Base-by-base conservation (phyloP, 2,113 vertebrate genomes). In the Catagonus wagneri region DNA sequence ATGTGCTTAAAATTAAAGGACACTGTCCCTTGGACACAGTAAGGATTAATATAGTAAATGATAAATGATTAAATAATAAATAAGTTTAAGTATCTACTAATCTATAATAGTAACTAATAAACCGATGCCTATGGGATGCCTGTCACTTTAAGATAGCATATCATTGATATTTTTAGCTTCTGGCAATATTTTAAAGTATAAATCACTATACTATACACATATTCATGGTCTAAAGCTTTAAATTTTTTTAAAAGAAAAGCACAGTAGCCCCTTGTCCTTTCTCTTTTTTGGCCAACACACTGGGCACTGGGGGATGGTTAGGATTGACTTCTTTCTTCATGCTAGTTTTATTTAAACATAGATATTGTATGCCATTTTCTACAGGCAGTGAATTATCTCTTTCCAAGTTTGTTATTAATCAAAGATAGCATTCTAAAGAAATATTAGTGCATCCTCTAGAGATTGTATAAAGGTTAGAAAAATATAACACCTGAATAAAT, bases 361-460 rank as follows among this genome's bases (percentile, higher is more conserved):
- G 16, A 27, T 52, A 93, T 52, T 52, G 87, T 84, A 65, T 83
- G 5, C 16, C 22, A 60, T 36, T 5, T 1, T 79, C 58, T 71
- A 50, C 39, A 74, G 23, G 54, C 52, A 44, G 32, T 80, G 69
- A 54, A 34, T 52, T 65, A 76, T 81, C 22, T 86, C 78, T 88
- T 86, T 72, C 19, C 83, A 10, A 50, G 34, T 54, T 76, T 86
- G n/a, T 54, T 25, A 44, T 78, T 87, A 92, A 44, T 9, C 27
- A 85, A 78, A 68, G 80, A 50, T 71, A 75, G 13, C 2, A 94
- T 86, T 95, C 34, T 80, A 58, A 76, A 83, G 10, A 83, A 90
- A 72, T 87, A 39, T 68, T 60, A 72, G 15, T 75, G 1, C 11
- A 79, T 79, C 65, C 12, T 79, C 27, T 90, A 13, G 23, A 11